Evolutionary conservation across 2,113 vertebrate species (phyloP).

Genomic region (Thunnus maccoyii): DNA sequence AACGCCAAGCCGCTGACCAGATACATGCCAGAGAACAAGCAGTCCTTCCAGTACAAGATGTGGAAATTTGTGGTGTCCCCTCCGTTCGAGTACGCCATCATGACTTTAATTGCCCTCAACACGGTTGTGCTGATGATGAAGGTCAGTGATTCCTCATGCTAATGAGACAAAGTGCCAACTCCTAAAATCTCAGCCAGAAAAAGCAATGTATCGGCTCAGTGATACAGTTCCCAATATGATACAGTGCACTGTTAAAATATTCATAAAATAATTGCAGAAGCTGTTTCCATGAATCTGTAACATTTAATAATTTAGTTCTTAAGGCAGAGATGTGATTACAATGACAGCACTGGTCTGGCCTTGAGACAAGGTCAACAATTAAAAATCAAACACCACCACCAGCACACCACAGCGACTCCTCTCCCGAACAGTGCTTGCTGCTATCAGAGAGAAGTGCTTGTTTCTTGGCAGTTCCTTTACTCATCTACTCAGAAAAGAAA

Average conservation of each 20-base stretch:
- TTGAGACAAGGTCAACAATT: constrained; percentile 23
- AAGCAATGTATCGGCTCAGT: background rate
- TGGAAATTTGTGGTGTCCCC: constrained; percentile 99
- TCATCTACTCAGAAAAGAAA: constrained; percentile 10
- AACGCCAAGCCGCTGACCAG: constrained; percentile 96
- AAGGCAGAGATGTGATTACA: constrained; percentile 12
- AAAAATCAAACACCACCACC: background rate
- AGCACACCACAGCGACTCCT: background rate
- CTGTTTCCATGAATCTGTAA: constrained; percentile 19
- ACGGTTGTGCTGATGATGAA: constrained; percentile 99
- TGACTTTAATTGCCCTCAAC: constrained; percentile 98
- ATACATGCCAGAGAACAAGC: constrained; percentile 97
- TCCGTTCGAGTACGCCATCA: constrained; percentile 98
- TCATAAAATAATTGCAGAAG: constrained; percentile 10
- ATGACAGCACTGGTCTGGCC: background rate
- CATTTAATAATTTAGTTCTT: constrained; percentile 26
- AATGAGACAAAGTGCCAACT: constrained; percentile 17
- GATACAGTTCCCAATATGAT: background rate
- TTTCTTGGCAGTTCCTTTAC: constrained; percentile 18
- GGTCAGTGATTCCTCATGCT: constrained; percentile 80
- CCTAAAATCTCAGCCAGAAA: constrained; percentile 21
- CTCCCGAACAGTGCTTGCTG: constrained; percentile 5
- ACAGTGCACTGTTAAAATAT: constrained; percentile 7
- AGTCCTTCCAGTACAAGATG: constrained; percentile 98
- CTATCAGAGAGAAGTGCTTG: background rate